Conservation (phyloP, 1,140 invertebrate genomes). For the Drosophila santomea region DNA sequence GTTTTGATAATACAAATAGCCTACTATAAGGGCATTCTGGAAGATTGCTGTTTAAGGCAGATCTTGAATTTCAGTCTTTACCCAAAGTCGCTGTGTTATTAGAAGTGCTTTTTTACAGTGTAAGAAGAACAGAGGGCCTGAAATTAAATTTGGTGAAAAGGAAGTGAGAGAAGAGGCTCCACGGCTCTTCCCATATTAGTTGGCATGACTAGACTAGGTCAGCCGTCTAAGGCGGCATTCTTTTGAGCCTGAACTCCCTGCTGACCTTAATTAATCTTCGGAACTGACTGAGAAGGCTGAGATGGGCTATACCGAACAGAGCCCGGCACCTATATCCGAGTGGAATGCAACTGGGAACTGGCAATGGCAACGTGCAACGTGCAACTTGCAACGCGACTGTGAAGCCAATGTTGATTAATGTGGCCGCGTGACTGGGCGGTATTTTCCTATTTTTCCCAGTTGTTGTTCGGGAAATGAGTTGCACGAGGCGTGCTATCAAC, state of each 20-base stretch:
- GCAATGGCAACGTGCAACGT: constrained; percentile 29
- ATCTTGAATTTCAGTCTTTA: too few species aligned
- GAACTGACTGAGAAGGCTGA: constrained; percentile 25
- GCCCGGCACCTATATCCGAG: constrained; percentile 38
- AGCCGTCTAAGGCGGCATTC: constrained; percentile 58
- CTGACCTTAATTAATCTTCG: constrained; percentile 79
- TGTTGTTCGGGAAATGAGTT: constrained; percentile 65
- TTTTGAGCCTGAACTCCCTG: constrained; percentile 50
- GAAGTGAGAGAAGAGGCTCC: constrained; percentile 11
- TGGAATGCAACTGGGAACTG: constrained; percentile 42
- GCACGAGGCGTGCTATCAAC: constrained; percentile 63
- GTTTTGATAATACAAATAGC: too few species aligned
- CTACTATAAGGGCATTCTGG: too few species aligned
- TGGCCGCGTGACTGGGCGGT: constrained; percentile 72
- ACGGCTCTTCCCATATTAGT: constrained; percentile 14
- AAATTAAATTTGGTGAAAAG: neutral
- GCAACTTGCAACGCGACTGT: constrained; percentile 17
- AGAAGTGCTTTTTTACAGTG: neutral
- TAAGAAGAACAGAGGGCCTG: neutral
- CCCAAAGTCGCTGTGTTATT: too few species aligned
- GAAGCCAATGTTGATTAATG: constrained; percentile 76
- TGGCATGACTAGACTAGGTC: constrained; percentile 51
- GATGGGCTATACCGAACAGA: constrained; percentile 4
- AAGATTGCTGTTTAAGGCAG: too few species aligned
- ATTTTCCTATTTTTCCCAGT: constrained; percentile 38